A percentile compares a stretch with the other conserved stretches of the same genome.
These are phyloP conservation scores for Progne subis DNA, from an alignment of 2,113 vertebrate species.

Conservation along the genomic window DNA sequence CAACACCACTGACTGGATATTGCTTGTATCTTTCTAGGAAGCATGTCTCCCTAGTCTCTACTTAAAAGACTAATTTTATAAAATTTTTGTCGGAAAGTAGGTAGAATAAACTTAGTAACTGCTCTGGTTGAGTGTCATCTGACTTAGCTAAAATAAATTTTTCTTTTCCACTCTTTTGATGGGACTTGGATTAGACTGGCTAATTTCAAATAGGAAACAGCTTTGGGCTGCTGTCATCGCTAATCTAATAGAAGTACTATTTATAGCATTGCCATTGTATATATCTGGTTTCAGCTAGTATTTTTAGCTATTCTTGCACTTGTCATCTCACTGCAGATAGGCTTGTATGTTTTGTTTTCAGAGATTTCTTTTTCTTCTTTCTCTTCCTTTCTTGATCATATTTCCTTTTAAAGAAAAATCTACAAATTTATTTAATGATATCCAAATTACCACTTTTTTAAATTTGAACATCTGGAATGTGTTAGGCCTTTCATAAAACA, in stretches of 20 bases:
- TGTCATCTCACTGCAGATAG: background rate
- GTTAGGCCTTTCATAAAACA: background rate
- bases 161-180: background rate
- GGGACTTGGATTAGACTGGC: background rate
- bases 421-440: background rate
- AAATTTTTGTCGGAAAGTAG: background rate
- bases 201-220: conserved; percentile 18
- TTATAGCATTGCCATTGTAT: background rate
- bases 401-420: background rate
- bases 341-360: background rate
- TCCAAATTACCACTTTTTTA: background rate
- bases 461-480: background rate
- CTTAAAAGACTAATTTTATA: background rate
- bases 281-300: background rate
- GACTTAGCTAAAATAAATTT: background rate
- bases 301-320: conserved; percentile 12
- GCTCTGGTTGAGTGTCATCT: background rate
- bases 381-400: background rate
- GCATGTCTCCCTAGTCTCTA: background rate
- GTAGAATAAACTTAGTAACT: background rate
- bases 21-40: background rate
- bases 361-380: background rate
- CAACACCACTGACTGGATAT: background rate
- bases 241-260: background rate
- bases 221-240: conserved; percentile 9